Evolutionary conservation across 2,888 invertebrate species (phyloP).

Genomic region (Strigamia crassipes): DNA sequence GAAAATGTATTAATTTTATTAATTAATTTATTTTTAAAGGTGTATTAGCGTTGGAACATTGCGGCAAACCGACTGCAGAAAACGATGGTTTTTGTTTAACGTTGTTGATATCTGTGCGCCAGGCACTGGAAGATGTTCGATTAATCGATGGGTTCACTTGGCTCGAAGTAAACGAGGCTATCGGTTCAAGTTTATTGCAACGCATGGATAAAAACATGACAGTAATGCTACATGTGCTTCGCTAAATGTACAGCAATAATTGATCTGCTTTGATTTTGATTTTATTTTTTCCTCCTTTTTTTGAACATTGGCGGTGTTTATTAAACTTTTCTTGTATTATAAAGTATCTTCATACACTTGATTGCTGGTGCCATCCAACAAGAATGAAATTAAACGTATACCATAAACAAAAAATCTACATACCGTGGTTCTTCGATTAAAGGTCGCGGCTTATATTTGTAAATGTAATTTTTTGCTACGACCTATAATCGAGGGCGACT

Average conservation of each 20-base stretch:
- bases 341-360: no score
- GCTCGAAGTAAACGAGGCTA: conserved; percentile 75
- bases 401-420: no score
- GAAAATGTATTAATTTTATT: neutral
- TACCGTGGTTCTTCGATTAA: no score
- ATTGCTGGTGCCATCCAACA: no score
- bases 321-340: no score
- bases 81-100: conserved; percentile 81
- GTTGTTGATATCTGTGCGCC: conserved; percentile 78
- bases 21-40: conserved; percentile 44
- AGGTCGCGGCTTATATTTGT: no score
- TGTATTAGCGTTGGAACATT: conserved; percentile 63
- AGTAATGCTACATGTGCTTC: conserved; percentile 80
- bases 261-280: no score
- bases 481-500: no score
- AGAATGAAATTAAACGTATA: no score
- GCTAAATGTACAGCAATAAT: conserved; percentile 61
- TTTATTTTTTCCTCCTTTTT: no score
- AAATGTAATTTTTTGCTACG: no score
- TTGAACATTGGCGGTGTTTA: no score
- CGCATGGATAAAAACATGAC: conserved; percentile 77
- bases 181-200: conserved; percentile 71
- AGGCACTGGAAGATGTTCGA: conserved; percentile 82
- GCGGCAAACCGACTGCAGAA: conserved; percentile 54
- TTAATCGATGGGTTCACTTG: conserved; percentile 87